Evolutionary conservation across 2,113 vertebrate genomes (phyloP).

Genomic region (Equus quagga): DNA sequence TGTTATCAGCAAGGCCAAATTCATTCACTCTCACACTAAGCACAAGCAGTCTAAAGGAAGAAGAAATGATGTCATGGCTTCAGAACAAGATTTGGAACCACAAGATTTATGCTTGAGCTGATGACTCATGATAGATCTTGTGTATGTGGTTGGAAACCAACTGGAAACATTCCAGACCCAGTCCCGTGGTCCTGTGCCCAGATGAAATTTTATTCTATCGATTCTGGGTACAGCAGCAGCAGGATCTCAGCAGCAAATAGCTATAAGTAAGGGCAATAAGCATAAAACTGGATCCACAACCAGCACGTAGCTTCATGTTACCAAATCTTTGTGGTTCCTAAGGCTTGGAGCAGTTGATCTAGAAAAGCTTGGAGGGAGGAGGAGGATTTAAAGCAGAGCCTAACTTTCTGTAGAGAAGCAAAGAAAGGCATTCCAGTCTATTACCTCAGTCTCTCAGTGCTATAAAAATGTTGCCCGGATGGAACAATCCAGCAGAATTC

Average conservation of each 20-base stretch:
- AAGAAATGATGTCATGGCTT: background rate
- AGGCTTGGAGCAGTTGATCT: background rate
- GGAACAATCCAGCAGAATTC: background rate
- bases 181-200: background rate
- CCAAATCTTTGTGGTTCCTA: background rate
- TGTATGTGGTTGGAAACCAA: background rate
- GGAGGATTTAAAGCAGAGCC: background rate
- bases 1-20: background rate
- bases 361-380: background rate
- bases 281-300: background rate
- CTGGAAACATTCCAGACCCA: background rate
- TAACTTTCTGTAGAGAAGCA: background rate
- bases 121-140: background rate
- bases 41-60: constrained; percentile 30
- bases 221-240: background rate
- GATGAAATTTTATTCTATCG: background rate
- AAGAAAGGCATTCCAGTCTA: background rate
- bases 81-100: constrained; percentile 3
- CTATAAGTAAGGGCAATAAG: background rate
- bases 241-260: background rate
- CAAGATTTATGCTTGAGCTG: background rate
- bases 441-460: background rate
- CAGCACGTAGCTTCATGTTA: background rate
- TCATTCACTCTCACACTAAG: background rate
- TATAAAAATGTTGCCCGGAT: background rate